These are phyloP conservation scores for Pogoniulus pusillus DNA, from an alignment of 2,797 vertebrate species.

Conservation along the genomic window DNA sequence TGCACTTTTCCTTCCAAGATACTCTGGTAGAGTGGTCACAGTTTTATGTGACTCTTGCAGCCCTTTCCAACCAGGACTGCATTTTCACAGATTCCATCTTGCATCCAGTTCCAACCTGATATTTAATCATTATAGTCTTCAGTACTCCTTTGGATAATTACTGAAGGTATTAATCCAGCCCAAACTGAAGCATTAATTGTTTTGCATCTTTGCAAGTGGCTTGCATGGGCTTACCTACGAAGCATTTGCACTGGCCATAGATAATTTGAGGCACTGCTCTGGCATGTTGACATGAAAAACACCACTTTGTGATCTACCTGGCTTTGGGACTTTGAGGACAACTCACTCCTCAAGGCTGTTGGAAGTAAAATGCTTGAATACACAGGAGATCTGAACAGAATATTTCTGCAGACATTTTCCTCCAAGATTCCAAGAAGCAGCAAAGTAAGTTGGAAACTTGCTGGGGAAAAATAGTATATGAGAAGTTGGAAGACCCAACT, in stretches of 20 bases:
- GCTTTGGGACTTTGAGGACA: background rate
- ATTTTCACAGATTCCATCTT: slow-evolving; percentile 35
- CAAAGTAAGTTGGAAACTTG: background rate
- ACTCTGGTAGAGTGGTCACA: background rate
- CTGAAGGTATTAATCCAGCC: background rate
- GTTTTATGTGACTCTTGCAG: background rate
- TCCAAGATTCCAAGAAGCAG: background rate
- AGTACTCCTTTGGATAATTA: background rate
- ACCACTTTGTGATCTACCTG: background rate
- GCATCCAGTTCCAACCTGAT: slow-evolving; percentile 23
- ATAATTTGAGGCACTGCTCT: slow-evolving; percentile 12
- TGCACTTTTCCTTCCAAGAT: slow-evolving; percentile 8
- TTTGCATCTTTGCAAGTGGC: background rate
- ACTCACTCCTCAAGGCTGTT: background rate
- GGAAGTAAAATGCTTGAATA: background rate
- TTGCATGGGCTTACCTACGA: background rate
- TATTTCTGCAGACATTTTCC: background rate
- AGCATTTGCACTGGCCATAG: background rate
- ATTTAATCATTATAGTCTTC: slow-evolving; percentile 3
- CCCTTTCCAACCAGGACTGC: background rate
- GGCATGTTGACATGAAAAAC: background rate
- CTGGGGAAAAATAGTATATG: background rate
- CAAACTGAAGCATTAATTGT: background rate
- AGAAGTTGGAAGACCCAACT: background rate
- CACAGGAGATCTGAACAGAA: background rate